phyloP scores from a whole-genome alignment of 2,113 vertebrate genomes.

The Catharus bicknelli region DNA sequence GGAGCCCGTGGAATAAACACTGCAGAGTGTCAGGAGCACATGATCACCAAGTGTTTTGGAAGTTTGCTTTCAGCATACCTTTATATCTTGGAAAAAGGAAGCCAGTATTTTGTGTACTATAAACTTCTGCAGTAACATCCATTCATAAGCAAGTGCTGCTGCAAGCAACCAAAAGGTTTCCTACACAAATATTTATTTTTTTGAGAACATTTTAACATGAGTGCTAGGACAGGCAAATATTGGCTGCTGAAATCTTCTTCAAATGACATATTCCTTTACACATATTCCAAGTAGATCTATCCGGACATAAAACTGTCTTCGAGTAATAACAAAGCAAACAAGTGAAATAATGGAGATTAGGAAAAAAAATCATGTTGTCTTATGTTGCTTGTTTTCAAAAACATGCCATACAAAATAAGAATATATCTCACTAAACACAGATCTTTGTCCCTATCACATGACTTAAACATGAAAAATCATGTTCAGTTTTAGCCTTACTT shows the following conservation, averaged over 20 bases:
- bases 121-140: conserved; percentile 19
- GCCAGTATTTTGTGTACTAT: background rate
- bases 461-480: background rate
- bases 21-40: background rate
- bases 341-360: background rate
- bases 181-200: background rate
- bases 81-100: background rate
- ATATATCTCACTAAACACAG: background rate
- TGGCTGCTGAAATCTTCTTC: background rate
- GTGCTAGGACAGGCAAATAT: background rate
- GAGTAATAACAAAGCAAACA: background rate
- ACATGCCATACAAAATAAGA: background rate
- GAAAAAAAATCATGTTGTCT: background rate
- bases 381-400: background rate
- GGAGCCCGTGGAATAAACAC: background rate
- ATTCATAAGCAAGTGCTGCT: conserved; percentile 16
- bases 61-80: background rate
- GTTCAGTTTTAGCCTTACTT: background rate
- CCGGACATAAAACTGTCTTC: background rate
- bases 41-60: background rate
- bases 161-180: background rate
- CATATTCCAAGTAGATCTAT: background rate
- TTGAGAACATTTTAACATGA: background rate
- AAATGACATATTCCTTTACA: background rate
- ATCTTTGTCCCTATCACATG: background rate